phyloP scores from a whole-genome alignment of 2,888 invertebrate species.

The Callosobruchus maculatus region DNA sequence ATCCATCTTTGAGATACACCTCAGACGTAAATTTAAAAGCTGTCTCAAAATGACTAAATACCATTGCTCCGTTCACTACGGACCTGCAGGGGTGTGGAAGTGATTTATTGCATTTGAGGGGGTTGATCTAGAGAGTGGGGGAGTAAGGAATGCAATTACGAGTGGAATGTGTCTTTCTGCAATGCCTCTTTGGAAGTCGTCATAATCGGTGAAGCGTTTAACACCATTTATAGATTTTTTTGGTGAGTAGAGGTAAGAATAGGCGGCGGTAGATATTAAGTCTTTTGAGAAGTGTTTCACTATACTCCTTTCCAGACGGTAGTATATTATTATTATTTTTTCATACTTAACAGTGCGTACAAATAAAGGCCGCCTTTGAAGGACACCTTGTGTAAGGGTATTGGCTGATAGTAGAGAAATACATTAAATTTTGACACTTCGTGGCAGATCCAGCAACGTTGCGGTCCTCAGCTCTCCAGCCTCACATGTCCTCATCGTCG shows the following conservation, averaged over 20 bases:
- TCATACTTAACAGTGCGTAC: no score
- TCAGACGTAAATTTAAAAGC: background rate
- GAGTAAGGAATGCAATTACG: background rate
- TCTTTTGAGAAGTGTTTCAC: no score
- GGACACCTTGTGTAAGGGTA: no score
- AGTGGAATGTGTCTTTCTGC: background rate
- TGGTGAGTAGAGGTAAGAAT: background rate
- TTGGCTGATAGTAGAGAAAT: no score
- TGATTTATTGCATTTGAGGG: background rate
- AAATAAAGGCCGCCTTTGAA: no score
- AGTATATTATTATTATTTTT: no score
- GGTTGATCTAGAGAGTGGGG: background rate
- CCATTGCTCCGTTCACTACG: background rate
- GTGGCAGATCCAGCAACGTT: no score
- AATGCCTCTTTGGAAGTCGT: background rate
- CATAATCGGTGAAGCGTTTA: background rate
- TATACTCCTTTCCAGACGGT: no score
- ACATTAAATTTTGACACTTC: no score
- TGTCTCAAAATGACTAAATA: background rate
- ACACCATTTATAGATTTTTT: background rate
- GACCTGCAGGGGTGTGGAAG: background rate
- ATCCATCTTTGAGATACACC: background rate
- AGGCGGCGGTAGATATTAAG: background rate
- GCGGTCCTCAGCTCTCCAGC: no score
- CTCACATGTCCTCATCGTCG: no score